Evolutionary conservation across 2,797 vertebrate species (phyloP).

Genomic region (Vipera ursinii): DNA sequence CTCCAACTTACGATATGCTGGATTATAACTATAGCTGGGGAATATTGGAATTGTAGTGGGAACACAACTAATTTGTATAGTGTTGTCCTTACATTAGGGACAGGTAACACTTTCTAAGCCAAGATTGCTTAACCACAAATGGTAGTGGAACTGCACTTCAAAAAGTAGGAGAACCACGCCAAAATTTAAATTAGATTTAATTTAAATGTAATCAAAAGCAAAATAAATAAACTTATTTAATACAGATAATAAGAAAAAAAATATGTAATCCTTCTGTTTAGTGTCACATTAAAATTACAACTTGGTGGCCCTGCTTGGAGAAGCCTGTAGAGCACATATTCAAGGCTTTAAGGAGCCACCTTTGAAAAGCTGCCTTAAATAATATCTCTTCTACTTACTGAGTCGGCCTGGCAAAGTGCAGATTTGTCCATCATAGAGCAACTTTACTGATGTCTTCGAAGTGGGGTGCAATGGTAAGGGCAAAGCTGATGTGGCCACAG

Average conservation of each 20-base stretch:
- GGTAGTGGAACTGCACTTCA: not conserved
- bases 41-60: not conserved
- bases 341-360: not conserved
- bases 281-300: not conserved
- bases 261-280: not conserved
- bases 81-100: not conserved
- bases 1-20: not conserved
- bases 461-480: conserved; percentile 5
- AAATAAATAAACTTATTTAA: not conserved
- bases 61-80: not conserved
- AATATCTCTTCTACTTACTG: conserved; percentile 70
- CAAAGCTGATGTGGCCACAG: fast-evolving
- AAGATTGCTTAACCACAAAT: not conserved
- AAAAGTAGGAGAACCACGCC: not conserved
- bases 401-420: conserved; percentile 84
- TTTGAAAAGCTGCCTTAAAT: not conserved
- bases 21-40: not conserved
- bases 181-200: not conserved
- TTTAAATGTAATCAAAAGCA: not conserved
- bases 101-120: not conserved
- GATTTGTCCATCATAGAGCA: conserved; percentile 65
- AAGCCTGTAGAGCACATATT: not conserved
- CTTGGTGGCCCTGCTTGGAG: not conserved
- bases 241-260: not conserved
- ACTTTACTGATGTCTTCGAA: conserved; percentile 10